Base-by-base conservation (phyloP, 2,797 vertebrate genomes). In the Argentina silus region DNA sequence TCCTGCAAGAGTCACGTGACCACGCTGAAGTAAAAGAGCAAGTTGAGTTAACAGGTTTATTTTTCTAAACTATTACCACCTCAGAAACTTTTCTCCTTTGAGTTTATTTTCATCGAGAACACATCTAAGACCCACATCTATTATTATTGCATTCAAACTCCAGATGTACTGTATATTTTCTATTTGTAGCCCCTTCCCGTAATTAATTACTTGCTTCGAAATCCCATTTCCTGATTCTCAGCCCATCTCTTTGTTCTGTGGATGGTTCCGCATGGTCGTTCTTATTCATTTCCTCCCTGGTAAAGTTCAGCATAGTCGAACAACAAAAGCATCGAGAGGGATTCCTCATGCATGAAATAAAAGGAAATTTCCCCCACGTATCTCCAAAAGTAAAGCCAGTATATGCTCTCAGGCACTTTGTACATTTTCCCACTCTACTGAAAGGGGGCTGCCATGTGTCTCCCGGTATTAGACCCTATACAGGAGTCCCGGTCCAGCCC, bases 341-440 rank as follows among this genome's bases (percentile, higher is more conserved):
- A n/a, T 45, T 12, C 63, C 63, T 50, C 63, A 50, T 66, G 63
- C 63, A 66, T 66, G 63, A 65, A 48, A 65, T 48, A 17, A 66
- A 47, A 66, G 19, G 63, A 66, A 66, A 48, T 19, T 50, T 66
- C 19, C 48, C 17, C 63, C 14, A 6, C 45, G 12, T n/a, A 45
- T 64, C 43, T 47, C 36, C 9, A 63, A 44, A 65, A 43, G 44
- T 50, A 11, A 50, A 66, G 44, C 44, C 48, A 11, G 6, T 2
- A 19, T 66, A 21, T 1, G 19, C 63, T 48, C n/a, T 19, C 44
- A 66, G 45, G 19, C 45, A 23, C 63, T 14, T 45, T 48, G 8
- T 19, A 65, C 63, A 47, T 45, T 14, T 50, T 11, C 10, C 9
- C 45, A 14, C 19, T 60, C 23, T 36, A 12, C 12, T 12, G 19